phyloP scores from a whole-genome alignment of 2,888 invertebrate genomes.

The Chloroclystis v-ata region DNA sequence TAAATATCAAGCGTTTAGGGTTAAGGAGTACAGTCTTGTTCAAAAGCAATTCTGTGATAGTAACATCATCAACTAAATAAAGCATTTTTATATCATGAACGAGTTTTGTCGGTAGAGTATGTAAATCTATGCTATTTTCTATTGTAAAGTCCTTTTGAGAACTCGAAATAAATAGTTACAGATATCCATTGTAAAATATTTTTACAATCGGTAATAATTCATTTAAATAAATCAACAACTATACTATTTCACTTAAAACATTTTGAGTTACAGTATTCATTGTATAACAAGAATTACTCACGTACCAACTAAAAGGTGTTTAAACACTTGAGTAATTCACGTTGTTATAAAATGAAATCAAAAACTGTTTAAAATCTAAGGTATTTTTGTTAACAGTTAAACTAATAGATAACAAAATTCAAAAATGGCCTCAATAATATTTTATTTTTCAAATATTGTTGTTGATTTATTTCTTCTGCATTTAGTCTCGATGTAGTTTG shows the following conservation, averaged over 20 bases:
- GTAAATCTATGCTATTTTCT: constrained; percentile 1
- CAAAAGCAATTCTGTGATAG: constrained; percentile 12
- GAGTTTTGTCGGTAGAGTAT: background rate
- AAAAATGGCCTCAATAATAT: background rate
- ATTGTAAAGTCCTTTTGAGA: background rate
- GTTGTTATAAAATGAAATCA: too few relatives aligned
- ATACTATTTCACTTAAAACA: too few relatives aligned
- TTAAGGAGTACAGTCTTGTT: constrained; percentile 1
- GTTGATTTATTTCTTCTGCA: constrained; percentile 11
- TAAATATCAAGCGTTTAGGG: constrained; percentile 2
- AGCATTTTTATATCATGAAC: constrained; percentile 1
- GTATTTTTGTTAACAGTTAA: too few relatives aligned
- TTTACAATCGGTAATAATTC: background rate
- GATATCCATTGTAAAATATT: background rate
- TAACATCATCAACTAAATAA: background rate
- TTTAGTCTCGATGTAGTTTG: constrained; percentile 8
- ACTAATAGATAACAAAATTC: background rate
- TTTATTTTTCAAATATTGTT: constrained; percentile 1
- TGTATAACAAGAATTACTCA: too few relatives aligned
- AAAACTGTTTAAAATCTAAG: too few relatives aligned
- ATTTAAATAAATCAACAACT: constrained; percentile 8
- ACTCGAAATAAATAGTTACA: background rate
- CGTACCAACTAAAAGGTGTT: too few relatives aligned
- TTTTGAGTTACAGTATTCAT: too few relatives aligned
- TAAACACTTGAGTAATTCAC: too few relatives aligned